Conservation (phyloP, 2,888 invertebrate species). For the Macaria notata region DNA sequence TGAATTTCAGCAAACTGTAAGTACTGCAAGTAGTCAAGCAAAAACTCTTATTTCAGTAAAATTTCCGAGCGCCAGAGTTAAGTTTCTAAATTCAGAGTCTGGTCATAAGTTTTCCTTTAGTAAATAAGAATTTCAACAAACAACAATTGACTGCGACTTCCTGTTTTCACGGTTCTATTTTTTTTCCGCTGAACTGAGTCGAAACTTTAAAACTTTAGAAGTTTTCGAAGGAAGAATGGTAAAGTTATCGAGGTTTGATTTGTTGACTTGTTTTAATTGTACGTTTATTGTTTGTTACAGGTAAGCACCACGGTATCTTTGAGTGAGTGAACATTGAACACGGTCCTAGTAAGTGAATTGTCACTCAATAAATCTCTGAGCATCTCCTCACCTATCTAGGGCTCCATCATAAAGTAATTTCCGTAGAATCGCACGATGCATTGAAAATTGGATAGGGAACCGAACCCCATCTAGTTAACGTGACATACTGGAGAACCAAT, state of each 20-base stretch:
- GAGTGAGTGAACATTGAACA: constrained; percentile 4
- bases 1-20: constrained; percentile 23
- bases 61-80: constrained; percentile 25
- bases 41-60: constrained; percentile 30
- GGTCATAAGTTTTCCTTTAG: constrained; percentile 31
- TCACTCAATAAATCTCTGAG: constrained; percentile 16
- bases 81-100: constrained; percentile 28
- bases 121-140: constrained; percentile 29
- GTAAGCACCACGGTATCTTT: constrained; percentile 34
- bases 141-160: constrained; percentile 30
- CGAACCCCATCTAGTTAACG: constrained; percentile 47
- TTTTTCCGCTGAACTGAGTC: constrained; percentile 9
- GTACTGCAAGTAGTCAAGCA: constrained; percentile 18
- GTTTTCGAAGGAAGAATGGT: constrained; percentile 11
- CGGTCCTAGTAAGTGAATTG: constrained; percentile 14
- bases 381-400: constrained; percentile 18
- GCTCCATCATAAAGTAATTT: constrained; percentile 38
- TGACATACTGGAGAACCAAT: constrained; percentile 51
- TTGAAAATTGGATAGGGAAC: constrained; percentile 54
- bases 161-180: constrained; percentile 24
- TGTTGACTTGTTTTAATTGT: constrained; percentile 3
- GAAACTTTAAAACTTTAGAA: constrained; percentile 18
- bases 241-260: constrained; percentile 18
- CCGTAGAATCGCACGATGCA: constrained; percentile 42
- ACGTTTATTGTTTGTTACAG: constrained; percentile 38